Evolutionary conservation across 2,888 invertebrate genomes (phyloP).

Genomic region (Volucella bombylans): DNA sequence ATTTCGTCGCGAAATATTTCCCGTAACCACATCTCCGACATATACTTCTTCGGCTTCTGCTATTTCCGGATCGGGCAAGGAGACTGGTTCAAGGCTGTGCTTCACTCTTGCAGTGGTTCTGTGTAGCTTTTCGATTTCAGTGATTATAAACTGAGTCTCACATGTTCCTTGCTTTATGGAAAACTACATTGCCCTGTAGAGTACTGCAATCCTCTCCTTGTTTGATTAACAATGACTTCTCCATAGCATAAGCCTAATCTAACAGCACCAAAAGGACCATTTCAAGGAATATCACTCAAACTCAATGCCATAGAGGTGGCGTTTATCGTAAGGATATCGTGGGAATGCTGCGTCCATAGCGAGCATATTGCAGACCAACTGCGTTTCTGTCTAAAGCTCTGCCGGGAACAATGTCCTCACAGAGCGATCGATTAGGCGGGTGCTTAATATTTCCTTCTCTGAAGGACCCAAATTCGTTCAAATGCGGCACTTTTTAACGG

Average conservation of each 20-base stretch:
- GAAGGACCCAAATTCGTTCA: conserved; percentile 93
- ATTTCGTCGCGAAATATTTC: conserved; percentile 92
- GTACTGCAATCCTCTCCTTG: too few species aligned
- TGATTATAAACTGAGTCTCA: too few species aligned
- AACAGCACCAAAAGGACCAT: conserved; percentile 97
- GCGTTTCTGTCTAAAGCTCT: conserved; percentile 90
- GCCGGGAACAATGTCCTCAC: conserved; percentile 93
- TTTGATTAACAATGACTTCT: conserved; percentile 92
- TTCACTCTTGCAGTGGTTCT: conserved; percentile 89
- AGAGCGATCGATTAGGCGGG: conserved; percentile 95
- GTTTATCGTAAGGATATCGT: conserved; percentile 96
- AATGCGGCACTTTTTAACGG: conserved; percentile 97
- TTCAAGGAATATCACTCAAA: conserved; percentile 97
- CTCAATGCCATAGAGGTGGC: conserved; percentile 96
- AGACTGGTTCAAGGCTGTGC: conserved; percentile 83
- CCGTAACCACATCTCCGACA: conserved; percentile 88
- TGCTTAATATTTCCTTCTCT: conserved; percentile 95
- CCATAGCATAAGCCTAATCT: conserved; percentile 91
- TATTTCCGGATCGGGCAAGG: conserved; percentile 83
- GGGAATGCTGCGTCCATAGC: conserved; percentile 94
- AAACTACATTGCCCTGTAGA: too few species aligned
- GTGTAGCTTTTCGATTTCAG: conserved; percentile 89
- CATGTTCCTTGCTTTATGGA: too few species aligned
- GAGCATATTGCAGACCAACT: conserved; percentile 95
- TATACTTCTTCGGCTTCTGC: conserved; percentile 84